A percentile compares a stretch with the other conserved stretches of the same genome.
Conservation (phyloP, 1,140 invertebrate genomes). For the Drosophila triauraria region DNA sequence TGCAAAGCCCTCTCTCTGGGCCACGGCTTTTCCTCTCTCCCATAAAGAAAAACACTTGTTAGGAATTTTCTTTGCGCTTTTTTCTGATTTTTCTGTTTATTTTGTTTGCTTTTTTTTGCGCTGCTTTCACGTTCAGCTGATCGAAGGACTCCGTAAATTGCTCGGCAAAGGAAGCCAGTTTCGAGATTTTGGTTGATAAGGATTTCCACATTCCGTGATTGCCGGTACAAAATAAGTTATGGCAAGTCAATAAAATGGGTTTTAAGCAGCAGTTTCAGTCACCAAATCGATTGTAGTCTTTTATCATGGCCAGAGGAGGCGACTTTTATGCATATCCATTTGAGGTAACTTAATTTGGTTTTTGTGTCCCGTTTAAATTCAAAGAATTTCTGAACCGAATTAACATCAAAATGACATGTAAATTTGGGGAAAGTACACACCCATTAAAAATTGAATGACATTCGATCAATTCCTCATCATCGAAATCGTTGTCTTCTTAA, state of each 20-base stretch:
- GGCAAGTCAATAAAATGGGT: conserved; percentile 15
- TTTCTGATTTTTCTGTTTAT: conserved; percentile 2
- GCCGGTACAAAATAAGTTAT: conserved; percentile 26
- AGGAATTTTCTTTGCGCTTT: conserved; percentile 66
- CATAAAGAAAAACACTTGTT: conserved; percentile 77
- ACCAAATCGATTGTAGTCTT: background rate
- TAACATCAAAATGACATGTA: background rate
- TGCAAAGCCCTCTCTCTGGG: conserved; percentile 58
- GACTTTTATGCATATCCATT: background rate
- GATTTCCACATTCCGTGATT: conserved; percentile 32
- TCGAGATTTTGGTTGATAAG: conserved; percentile 55
- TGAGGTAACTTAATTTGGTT: background rate
- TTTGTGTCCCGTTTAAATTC: too few relatives aligned
- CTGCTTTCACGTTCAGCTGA: conserved; percentile 35
- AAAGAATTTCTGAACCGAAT: background rate
- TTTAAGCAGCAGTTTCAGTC: conserved; percentile 1
- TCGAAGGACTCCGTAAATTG: conserved; percentile 65
- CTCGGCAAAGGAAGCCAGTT: conserved; percentile 31
- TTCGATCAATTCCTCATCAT: too few relatives aligned
- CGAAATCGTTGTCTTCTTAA: too few relatives aligned
- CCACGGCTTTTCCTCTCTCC: conserved; percentile 10
- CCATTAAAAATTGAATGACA: too few relatives aligned
- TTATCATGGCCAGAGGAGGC: conserved; percentile 3
- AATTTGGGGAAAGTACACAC: background rate
- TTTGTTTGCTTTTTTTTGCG: conserved; percentile 48